Evolutionary conservation across 2,888 invertebrate genomes (phyloP), one percentile per base, ranked within the genome.

Genomic region (Leucophenga maculata): DNA sequence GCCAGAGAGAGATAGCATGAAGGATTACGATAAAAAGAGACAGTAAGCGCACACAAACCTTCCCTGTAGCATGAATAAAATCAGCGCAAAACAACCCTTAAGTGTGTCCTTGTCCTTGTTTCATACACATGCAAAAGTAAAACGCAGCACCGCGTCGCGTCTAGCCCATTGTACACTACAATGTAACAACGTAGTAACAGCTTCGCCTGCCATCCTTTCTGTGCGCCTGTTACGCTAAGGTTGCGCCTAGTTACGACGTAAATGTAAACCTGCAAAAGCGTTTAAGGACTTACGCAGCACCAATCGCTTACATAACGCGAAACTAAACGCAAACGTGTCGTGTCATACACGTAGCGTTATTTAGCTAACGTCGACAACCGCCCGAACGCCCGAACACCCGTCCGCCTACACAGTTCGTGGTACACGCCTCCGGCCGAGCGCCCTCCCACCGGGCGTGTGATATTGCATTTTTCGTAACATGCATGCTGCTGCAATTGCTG

Each of bases 191-290:
- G 83, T 85, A 87, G 86, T 87, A 87, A 86, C 74, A 69, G 48
- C 32, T 32, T 70, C 9, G 67, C 71, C 69, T 64, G 65, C 57
- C 72, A 16, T 18, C 46, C 0, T 1, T 69, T 54, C 82, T 88
- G 88, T 48, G 77, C 77, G 79, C 88, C 88, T 85, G 80, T 44
- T 83, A 70, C 71, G 44, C 83, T 87, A 87, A 88, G 88, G 88
- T 86, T 88, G 88, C 81, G 84, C 82, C 81, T 84, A 88, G 88
- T 88, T 88, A 88, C 88, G 88, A 86, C 88, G 87, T 87, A 88
- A 88, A 79, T 87, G 87, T 80, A 82, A 87, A 79, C 74, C 79
- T 77, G 77, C 77, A 73, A 72, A 73, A 65, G 68, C 71, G 60
- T 69, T 32, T 6, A 71, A 65, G 31, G 26, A 55, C 69, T 16